phyloP scores from a whole-genome alignment of 1,140 invertebrate species.

The Saxidomus purpurata region DNA sequence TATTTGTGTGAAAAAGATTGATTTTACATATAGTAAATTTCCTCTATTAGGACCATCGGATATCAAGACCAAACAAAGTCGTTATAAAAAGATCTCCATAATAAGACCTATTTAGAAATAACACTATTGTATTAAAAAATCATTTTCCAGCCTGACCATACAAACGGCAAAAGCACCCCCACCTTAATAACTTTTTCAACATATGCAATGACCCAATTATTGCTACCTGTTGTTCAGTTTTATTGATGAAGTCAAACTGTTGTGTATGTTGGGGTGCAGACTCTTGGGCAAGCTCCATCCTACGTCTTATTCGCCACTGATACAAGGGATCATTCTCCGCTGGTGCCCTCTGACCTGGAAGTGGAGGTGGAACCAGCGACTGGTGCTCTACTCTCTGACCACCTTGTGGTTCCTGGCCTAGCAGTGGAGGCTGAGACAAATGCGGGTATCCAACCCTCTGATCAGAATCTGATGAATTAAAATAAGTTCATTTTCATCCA shows the following conservation, averaged over 20 bases:
- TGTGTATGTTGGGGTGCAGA: conserved; percentile 19
- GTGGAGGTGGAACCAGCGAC: not conserved
- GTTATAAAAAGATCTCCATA: too few relatives aligned
- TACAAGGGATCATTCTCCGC: conserved; percentile 80
- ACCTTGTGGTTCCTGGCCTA: not conserved
- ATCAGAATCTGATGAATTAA: not conserved
- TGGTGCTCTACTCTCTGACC: not conserved
- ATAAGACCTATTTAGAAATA: too few relatives aligned
- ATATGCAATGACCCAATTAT: too few relatives aligned
- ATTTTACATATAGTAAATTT: too few relatives aligned
- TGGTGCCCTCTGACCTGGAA: conserved; percentile 32
- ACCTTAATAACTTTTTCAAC: too few relatives aligned
- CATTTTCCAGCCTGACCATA: too few relatives aligned
- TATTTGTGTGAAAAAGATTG: too few relatives aligned
- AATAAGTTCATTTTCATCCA: too few relatives aligned
- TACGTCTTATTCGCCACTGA: conserved; percentile 81
- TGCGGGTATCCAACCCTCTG: not conserved
- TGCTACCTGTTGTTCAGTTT: conserved; percentile 66
- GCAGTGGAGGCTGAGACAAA: not conserved
- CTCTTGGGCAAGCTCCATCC: conserved; percentile 75
- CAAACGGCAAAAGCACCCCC: too few relatives aligned
- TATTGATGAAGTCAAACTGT: conserved; percentile 66
- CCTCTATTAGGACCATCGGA: too few relatives aligned
- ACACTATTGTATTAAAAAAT: too few relatives aligned
- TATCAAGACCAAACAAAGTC: too few relatives aligned